These are phyloP conservation scores for Aurelia aurita complex sp. Pacific DNA, from an alignment of 30 jellyfish, hydroid and myxozoan genomes.

Conservation along the genomic window DNA sequence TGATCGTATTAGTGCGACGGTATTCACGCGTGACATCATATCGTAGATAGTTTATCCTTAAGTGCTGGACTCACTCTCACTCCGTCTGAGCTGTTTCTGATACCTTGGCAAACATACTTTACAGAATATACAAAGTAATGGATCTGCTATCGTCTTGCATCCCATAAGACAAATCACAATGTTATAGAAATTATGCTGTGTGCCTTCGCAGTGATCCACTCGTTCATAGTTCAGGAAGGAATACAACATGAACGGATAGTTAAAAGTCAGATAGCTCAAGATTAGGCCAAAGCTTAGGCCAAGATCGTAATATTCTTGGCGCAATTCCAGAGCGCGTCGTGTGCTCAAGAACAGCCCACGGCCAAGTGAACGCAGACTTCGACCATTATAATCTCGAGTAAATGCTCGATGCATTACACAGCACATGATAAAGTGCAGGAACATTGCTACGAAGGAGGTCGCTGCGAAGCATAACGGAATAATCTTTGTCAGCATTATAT, in stretches of 20 bases:
- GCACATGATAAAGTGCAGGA: constrained; percentile 21
- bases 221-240: constrained; percentile 18
- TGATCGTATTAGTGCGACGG: no score
- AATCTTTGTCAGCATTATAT: neutral
- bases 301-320: constrained; percentile 22
- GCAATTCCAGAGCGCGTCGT: constrained; percentile 10
- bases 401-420: constrained; percentile 11
- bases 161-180: constrained; percentile 16
- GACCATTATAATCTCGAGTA: neutral
- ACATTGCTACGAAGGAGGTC: constrained; percentile 3
- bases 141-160: constrained; percentile 41
- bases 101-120: constrained; percentile 23
- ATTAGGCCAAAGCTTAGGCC: constrained; percentile 48
- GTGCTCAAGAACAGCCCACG: constrained; percentile 36
- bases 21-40: no score
- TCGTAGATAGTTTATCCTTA: neutral
- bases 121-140: constrained; percentile 16
- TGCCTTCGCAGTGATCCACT: constrained; percentile 15
- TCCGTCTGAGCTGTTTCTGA: constrained; percentile 23
- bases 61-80: constrained; percentile 23
- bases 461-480: constrained; percentile 20
- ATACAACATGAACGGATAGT: constrained; percentile 35
- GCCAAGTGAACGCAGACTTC: constrained; percentile 38
- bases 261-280: constrained; percentile 7
- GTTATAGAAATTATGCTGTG: constrained; percentile 14